Evolutionary conservation across 2,113 vertebrate genomes (phyloP).

Genomic region (Toxotes chatareus): DNA sequence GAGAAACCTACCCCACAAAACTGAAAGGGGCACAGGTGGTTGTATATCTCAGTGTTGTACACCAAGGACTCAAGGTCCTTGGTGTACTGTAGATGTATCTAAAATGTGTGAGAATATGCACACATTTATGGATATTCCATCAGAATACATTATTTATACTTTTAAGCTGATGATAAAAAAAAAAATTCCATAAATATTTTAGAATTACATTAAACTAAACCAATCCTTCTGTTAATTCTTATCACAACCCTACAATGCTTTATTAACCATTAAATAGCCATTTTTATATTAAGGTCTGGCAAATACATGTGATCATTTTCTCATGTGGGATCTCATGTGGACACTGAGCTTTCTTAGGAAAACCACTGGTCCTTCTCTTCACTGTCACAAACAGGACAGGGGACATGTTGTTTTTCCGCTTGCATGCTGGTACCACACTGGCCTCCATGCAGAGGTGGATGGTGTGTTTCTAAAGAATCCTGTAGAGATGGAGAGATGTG

Average conservation of each 20-base stretch:
- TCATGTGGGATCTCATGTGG: neutral
- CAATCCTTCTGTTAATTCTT: neutral
- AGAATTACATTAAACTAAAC: neutral
- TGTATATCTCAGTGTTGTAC: constrained; percentile 29
- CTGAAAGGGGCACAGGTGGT: constrained; percentile 62
- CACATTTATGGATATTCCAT: neutral
- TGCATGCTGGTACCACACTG: constrained; percentile 19
- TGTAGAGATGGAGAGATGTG: constrained; percentile 64
- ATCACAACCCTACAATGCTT: neutral
- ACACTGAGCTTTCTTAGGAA: neutral
- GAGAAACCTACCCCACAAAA: constrained; percentile 37
- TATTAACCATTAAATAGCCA: neutral
- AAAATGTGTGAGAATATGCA: neutral
- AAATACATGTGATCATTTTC: neutral
- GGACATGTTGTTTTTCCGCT: constrained; percentile 8
- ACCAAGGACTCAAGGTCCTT: constrained; percentile 56
- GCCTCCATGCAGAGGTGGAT: constrained; percentile 24
- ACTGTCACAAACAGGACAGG: neutral
- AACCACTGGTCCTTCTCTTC: neutral
- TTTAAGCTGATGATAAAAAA: neutral
- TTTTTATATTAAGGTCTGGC: neutral
- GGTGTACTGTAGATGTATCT: constrained; percentile 9
- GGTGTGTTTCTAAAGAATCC: constrained; percentile 54
- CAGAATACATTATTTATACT: neutral
- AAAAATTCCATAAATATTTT: neutral